Base-by-base conservation (phyloP, 2,113 vertebrate genomes). In the Siniperca chuatsi region DNA sequence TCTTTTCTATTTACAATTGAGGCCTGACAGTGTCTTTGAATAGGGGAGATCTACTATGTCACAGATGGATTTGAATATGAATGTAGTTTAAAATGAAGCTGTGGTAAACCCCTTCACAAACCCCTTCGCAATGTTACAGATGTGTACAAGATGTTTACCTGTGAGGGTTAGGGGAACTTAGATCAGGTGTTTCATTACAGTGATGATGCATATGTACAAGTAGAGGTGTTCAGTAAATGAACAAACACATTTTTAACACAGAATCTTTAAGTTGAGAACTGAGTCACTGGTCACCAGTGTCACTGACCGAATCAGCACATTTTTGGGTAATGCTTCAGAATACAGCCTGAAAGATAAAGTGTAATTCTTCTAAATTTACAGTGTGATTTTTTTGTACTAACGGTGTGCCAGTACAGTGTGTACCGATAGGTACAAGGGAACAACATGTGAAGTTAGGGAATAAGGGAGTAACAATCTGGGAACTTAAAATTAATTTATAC, bases 1-100 rank as follows among this genome's bases (percentile, higher is more conserved):
- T 91, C 83, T 85, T 85, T 90, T 73, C 66, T 74, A 55, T 89
- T 86, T 88, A 82, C 67, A 83, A 75, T 58, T 44, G 61, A 78
- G 64, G 40, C 70, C 61, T 73, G 74, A 81, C 74, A 50, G 66
- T 55, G 42, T 79, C 74, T 81, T 61, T 71, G 42, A 87, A 78
- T 46, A 23, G n/a, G 20, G 13, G 37, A 78, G 23, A 57, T 82
- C 68, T 66, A n/a, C 52, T 46, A 29, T 84, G 76, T 81, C 72
- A 71, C 20, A 67, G 52, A 69, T 81, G 29, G 40, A 61, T 75
- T 81, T 69, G 13, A 57, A 61, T 60, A 55, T 55, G 9, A 66
- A 67, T 84, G 46, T 40, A 10, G 25, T 77, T 58, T 10, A 52
- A 52, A 75, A n/a, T 37, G 11, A 58, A 52, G 15, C 42, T 54